Conservation (phyloP, 2,888 invertebrate genomes). For the Marasmarcha lunaedactyla region DNA sequence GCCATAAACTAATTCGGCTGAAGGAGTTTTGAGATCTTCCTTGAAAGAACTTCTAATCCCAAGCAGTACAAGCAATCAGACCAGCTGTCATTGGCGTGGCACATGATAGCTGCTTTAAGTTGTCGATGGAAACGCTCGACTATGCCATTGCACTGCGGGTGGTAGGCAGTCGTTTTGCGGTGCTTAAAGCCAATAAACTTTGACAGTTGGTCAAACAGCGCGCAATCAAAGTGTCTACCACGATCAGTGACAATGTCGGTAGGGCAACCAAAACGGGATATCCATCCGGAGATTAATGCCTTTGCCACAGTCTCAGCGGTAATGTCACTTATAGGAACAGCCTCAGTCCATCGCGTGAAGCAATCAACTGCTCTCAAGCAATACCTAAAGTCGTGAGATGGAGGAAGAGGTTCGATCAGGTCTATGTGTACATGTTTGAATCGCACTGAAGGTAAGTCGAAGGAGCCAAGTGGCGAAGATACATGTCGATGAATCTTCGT, state of each 20-base stretch:
- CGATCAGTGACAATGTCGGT: no score
- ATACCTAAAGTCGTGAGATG: not conserved
- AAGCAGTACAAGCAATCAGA: not conserved
- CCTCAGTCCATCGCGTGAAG: not conserved
- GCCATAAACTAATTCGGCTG: not conserved
- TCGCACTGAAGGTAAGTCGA: not conserved
- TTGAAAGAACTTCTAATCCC: not conserved
- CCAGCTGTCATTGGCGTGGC: not conserved
- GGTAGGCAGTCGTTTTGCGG: no score
- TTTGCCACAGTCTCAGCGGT: no score
- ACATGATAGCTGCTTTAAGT: no score
- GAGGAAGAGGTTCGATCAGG: not conserved
- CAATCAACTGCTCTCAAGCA: not conserved
- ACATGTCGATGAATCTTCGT: not conserved
- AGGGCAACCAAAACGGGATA: not conserved
- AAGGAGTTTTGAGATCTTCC: not conserved
- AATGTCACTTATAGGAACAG: not conserved
- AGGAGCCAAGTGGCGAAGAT: not conserved
- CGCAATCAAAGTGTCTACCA: not conserved
- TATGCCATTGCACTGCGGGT: no score
- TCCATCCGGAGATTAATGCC: not conserved
- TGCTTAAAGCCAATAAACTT: not conserved
- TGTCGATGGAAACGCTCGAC: no score
- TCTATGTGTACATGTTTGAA: not conserved
- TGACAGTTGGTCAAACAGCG: not conserved